These are phyloP conservation scores for Panagrolaimus sp. DNA, from an alignment of 1,140 invertebrate species.

Conservation along the genomic window DNA sequence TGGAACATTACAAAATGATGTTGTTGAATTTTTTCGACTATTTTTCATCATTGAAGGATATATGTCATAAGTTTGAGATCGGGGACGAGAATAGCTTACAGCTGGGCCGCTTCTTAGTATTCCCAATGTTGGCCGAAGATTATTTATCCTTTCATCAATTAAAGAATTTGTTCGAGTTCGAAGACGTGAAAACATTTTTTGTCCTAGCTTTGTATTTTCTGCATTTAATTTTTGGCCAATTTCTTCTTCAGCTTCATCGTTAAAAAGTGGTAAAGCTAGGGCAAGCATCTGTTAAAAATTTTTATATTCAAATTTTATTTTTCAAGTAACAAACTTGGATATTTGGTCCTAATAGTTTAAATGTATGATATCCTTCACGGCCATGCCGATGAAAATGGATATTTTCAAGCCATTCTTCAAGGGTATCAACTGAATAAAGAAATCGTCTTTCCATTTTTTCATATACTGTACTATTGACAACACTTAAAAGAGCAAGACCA, in stretches of 20 bases:
- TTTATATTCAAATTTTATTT: conserved; percentile 1
- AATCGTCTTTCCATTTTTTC: conserved; percentile 10
- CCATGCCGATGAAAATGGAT: neutral
- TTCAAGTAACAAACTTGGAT: neutral
- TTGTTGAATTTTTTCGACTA: too few relatives aligned
- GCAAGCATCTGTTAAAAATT: conserved; percentile 2
- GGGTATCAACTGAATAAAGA: neutral
- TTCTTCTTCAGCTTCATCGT: conserved; percentile 13
- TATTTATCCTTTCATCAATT: neutral
- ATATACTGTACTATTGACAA: conserved; percentile 19
- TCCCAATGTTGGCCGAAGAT: conserved; percentile 12
- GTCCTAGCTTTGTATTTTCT: conserved; percentile 3
- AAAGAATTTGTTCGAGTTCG: conserved; percentile 10
- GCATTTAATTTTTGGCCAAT: conserved; percentile 3
- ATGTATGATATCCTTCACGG: conserved; percentile 10
- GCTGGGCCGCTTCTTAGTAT: neutral
- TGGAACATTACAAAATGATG: too few relatives aligned
- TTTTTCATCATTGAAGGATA: too few relatives aligned
- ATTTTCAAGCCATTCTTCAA: conserved; percentile 15
- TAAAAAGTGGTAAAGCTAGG: conserved; percentile 9
- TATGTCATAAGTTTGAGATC: too few relatives aligned
- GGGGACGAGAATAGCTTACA: too few relatives aligned
- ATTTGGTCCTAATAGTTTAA: conserved; percentile 3
- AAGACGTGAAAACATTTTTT: neutral
- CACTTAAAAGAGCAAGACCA: conserved; percentile 10